Conservation (phyloP, 2,797 vertebrate genomes). For the Myoxocephalus aenaeus region DNA sequence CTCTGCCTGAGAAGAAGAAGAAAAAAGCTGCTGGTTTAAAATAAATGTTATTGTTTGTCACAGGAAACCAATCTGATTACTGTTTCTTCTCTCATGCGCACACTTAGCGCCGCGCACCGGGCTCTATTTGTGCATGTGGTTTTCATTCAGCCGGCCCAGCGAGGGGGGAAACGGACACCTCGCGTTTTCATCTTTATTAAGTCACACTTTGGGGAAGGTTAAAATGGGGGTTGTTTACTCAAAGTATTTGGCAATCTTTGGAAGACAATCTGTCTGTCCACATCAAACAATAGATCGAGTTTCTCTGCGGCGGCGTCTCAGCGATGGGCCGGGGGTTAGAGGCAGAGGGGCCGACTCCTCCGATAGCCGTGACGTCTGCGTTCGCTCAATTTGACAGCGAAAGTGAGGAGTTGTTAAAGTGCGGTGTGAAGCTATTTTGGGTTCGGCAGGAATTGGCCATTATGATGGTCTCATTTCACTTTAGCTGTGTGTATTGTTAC, state of each 20-base stretch:
- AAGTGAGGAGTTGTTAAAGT: slow-evolving; percentile 76
- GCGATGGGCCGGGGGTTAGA: slow-evolving; percentile 34
- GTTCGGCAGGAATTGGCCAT: slow-evolving; percentile 56
- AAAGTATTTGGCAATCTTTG: slow-evolving; percentile 75
- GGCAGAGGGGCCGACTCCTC: slow-evolving; percentile 52
- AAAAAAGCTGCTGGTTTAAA: slow-evolving; percentile 85
- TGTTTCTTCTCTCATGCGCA: slow-evolving; percentile 89
- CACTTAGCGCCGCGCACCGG: slow-evolving; percentile 78
- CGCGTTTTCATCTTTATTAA: slow-evolving; percentile 80
- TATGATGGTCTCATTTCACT: slow-evolving; percentile 65
- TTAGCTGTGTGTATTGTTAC: slow-evolving; percentile 35
- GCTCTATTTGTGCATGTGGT: slow-evolving; percentile 96
- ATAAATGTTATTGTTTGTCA: slow-evolving; percentile 99
- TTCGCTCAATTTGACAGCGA: slow-evolving; percentile 80
- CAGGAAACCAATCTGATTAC: slow-evolving; percentile 97
- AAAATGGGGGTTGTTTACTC: slow-evolving; percentile 76
- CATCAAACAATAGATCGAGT: slow-evolving; percentile 79
- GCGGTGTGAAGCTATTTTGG: slow-evolving; percentile 69
- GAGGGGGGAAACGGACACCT: slow-evolving; percentile 69
- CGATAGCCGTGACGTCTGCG: slow-evolving; percentile 76
- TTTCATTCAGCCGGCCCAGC: slow-evolving; percentile 85
- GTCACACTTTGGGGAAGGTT: slow-evolving; percentile 79
- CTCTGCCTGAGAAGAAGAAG: slow-evolving; percentile 88
- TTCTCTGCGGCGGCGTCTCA: slow-evolving; percentile 60
- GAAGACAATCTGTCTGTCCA: slow-evolving; percentile 77